These are phyloP conservation scores for Gymnoscopelus microlampas DNA, from an alignment of 2,797 vertebrate species.

Conservation along the genomic window DNA sequence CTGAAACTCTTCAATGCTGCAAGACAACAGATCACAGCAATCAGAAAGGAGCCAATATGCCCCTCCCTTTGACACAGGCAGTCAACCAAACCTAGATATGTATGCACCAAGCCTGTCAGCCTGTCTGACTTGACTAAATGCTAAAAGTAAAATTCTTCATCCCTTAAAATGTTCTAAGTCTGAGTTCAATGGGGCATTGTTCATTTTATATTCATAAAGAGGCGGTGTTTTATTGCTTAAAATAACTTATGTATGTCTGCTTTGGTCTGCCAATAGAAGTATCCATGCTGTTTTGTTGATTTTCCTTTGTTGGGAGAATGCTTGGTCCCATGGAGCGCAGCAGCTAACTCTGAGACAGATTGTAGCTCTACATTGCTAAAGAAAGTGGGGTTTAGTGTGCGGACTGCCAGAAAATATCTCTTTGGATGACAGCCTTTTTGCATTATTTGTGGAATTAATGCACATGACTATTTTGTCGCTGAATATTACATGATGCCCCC, in stretches of 20 bases:
- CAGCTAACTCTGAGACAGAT: slow-evolving; percentile 51
- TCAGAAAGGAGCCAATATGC: neutral
- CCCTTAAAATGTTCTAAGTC: slow-evolving; percentile 35
- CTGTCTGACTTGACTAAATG: neutral
- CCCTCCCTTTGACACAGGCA: neutral
- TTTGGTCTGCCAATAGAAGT: slow-evolving; percentile 35
- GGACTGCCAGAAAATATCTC: slow-evolving; percentile 56
- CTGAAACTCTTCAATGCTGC: neutral
- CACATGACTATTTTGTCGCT: slow-evolving; percentile 56
- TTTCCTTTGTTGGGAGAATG: slow-evolving; percentile 54
- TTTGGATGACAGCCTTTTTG: slow-evolving; percentile 45
- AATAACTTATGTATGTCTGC: slow-evolving; percentile 46
- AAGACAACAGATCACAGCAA: slow-evolving; percentile 3
- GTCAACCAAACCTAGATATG: neutral
- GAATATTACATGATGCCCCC: slow-evolving; percentile 71
- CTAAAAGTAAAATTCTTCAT: slow-evolving; percentile 7
- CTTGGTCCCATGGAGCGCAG: slow-evolving; percentile 59
- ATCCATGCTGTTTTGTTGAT: slow-evolving; percentile 10
- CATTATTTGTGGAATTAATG: slow-evolving; percentile 51
- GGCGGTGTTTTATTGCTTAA: slow-evolving; percentile 36
- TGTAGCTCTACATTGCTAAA: slow-evolving; percentile 58
- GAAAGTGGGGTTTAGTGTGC: slow-evolving; percentile 56
- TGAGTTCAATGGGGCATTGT: slow-evolving; percentile 48
- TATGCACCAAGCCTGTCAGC: slow-evolving; percentile 11
- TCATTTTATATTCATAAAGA: slow-evolving; percentile 65